A percentile compares a stretch with the other conserved stretches of the same genome.
phyloP scores from a whole-genome alignment of 2,888 invertebrate genomes.

The Acleris cristana region DNA sequence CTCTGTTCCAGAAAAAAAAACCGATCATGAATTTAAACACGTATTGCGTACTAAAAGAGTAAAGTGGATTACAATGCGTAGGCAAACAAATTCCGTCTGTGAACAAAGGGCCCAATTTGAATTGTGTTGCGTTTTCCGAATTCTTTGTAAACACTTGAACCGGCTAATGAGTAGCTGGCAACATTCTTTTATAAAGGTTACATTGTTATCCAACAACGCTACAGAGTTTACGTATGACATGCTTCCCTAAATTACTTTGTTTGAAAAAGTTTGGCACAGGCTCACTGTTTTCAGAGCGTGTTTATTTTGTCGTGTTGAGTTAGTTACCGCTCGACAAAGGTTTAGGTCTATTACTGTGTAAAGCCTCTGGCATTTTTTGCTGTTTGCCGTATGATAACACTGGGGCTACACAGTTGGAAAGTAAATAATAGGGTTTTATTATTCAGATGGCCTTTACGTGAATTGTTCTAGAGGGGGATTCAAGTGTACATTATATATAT shows the following conservation, averaged over 20 bases:
- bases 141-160: constrained; percentile 30
- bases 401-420: no score
- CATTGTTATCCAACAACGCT: constrained; percentile 32
- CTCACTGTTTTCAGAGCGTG: constrained; percentile 16
- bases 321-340: background rate
- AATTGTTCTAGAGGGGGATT: no score
- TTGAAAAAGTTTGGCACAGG: constrained; percentile 25
- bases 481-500: no score
- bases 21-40: constrained; percentile 33
- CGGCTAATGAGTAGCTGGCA: constrained; percentile 29
- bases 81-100: constrained; percentile 18
- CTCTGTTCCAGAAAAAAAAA: constrained; percentile 24
- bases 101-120: constrained; percentile 17
- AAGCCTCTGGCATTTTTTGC: no score
- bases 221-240: constrained; percentile 29
- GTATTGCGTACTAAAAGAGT: constrained; percentile 17
- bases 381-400: no score
- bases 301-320: constrained; percentile 28
- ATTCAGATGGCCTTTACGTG: no score
- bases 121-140: constrained; percentile 4
- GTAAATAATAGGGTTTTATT: no score
- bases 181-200: constrained; percentile 30
- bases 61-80: constrained; percentile 26
- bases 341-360: no score
- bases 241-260: constrained; percentile 27